Conservation (phyloP, 2,797 vertebrate genomes). For the Protonibea diacanthus region DNA sequence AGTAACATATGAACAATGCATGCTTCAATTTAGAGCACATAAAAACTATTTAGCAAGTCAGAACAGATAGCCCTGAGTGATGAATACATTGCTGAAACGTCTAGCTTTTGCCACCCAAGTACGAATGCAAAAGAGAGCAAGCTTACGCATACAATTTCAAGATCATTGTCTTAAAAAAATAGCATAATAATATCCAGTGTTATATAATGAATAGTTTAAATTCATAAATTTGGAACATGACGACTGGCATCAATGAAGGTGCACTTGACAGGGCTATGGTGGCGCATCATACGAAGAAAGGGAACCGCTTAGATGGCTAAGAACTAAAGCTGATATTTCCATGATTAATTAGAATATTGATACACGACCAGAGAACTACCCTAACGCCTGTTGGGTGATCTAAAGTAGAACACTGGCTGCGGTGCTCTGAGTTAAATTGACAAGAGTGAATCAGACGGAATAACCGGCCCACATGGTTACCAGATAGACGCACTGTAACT, state of each 20-base stretch:
- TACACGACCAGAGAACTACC: constrained; percentile 30
- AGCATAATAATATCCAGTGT: not conserved
- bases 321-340: not conserved
- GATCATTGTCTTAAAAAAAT: not conserved
- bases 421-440: constrained; percentile 51
- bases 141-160: no score
- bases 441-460: constrained; percentile 45
- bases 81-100: no score
- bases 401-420: constrained; percentile 29
- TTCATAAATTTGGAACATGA: not conserved
- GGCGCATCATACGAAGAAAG: not conserved
- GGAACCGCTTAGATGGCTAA: not conserved
- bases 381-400: constrained; percentile 34
- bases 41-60: no score
- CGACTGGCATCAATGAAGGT: not conserved
- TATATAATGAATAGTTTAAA: not conserved
- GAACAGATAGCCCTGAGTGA: no score
- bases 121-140: no score
- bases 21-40: no score
- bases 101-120: no score
- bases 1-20: no score
- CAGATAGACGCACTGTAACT: constrained; percentile 56
- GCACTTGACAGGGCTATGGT: not conserved
- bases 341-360: constrained; percentile 36
- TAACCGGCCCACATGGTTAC: constrained; percentile 54